Evolutionary conservation across 2,888 invertebrate genomes (phyloP).

Genomic region (Xanthostigma xanthostigma): DNA sequence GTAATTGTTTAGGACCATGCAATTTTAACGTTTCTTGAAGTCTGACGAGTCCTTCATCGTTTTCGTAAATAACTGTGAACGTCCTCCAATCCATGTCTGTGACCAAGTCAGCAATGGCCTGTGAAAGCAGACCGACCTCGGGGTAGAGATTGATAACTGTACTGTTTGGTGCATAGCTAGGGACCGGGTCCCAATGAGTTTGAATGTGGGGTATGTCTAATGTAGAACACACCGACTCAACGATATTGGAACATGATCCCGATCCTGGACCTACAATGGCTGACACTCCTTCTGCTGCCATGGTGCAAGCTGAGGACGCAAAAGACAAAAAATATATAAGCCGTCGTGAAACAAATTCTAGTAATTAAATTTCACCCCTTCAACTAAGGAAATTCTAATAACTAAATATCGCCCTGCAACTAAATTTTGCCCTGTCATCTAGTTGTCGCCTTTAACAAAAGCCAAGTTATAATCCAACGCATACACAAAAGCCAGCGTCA

Average conservation of each 20-base stretch:
- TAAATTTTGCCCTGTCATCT: too few species aligned
- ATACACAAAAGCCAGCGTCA: too few species aligned
- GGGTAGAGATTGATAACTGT: slow-evolving; percentile 54
- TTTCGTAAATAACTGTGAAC: slow-evolving; percentile 67
- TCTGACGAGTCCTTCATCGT: slow-evolving; percentile 56
- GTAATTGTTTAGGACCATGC: slow-evolving; percentile 43
- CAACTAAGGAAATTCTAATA: too few species aligned
- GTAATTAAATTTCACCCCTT: too few species aligned
- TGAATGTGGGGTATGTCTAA: slow-evolving; percentile 78
- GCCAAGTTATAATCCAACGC: too few species aligned
- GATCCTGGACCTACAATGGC: slow-evolving; percentile 74
- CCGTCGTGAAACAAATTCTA: too few species aligned
- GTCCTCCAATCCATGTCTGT: slow-evolving; percentile 57
- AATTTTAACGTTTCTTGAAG: slow-evolving; percentile 66
- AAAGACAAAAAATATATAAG: too few species aligned
- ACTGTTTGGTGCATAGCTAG: slow-evolving; percentile 21
- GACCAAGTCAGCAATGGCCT: slow-evolving; percentile 51
- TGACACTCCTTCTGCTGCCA: slow-evolving; percentile 47
- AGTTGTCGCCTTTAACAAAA: too few species aligned
- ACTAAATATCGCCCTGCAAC: too few species aligned
- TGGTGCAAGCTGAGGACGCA: slow-evolving; percentile 37
- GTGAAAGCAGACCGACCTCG: slow-evolving; percentile 45
- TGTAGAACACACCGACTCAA: slow-evolving; percentile 69
- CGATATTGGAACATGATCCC: slow-evolving; percentile 50
- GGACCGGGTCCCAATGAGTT: slow-evolving; percentile 49